phyloP scores from a whole-genome alignment of 1,140 invertebrate species.

The Panagrolaimus sp. region DNA sequence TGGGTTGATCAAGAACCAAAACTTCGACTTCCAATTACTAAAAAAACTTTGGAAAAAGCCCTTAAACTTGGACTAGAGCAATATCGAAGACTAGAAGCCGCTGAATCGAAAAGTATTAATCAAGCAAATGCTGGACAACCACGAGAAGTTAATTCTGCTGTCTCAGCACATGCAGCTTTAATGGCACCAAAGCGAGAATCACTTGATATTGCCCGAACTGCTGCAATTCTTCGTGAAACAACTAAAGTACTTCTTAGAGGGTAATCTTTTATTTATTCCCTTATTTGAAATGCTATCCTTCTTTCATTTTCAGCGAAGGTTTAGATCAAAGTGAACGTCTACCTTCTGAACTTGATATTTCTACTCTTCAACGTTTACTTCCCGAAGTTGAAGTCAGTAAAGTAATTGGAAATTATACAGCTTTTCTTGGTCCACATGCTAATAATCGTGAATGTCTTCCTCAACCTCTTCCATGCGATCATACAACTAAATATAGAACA shows the following conservation, averaged over 20 bases:
- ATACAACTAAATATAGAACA: slow-evolving; percentile 72
- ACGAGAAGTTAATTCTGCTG: slow-evolving; percentile 29
- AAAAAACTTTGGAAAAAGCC: slow-evolving; percentile 53
- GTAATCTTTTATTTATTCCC: slow-evolving; percentile 28
- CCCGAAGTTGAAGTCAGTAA: slow-evolving; percentile 52
- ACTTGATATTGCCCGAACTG: slow-evolving; percentile 50
- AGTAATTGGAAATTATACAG: slow-evolving; percentile 51
- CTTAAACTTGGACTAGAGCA: slow-evolving; percentile 47
- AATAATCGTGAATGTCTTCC: slow-evolving; percentile 45
- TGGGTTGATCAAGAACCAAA: slow-evolving; percentile 52
- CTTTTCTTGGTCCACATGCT: slow-evolving; percentile 38
- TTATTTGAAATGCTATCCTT: neutral
- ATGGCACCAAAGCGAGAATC: slow-evolving; percentile 55
- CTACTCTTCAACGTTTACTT: slow-evolving; percentile 48
- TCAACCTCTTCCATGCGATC: slow-evolving; percentile 68
- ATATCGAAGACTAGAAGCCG: slow-evolving; percentile 43
- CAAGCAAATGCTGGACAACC: slow-evolving; percentile 14
- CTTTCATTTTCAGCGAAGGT: slow-evolving; percentile 36
- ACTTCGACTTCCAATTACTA: slow-evolving; percentile 46
- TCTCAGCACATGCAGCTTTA: slow-evolving; percentile 46
- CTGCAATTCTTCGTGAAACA: slow-evolving; percentile 48
- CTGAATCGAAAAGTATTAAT: slow-evolving; percentile 42
- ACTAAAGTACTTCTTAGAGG: slow-evolving; percentile 52
- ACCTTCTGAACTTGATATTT: slow-evolving; percentile 45
- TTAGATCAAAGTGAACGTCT: slow-evolving; percentile 38